phyloP scores from a whole-genome alignment of 2,888 invertebrate species.

The Coenonympha arcania region DNA sequence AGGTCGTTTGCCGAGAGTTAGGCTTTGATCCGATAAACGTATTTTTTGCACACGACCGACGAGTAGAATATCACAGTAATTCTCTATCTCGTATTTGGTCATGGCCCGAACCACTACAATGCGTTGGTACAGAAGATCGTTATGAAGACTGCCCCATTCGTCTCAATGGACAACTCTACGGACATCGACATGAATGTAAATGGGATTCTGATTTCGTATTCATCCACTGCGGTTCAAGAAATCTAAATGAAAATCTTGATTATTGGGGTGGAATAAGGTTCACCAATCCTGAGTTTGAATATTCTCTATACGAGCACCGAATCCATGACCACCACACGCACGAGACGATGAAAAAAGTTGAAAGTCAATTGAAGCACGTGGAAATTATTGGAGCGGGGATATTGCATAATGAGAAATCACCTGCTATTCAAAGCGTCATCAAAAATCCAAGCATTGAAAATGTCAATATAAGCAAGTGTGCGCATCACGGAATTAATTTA shows the following conservation, averaged over 20 bases:
- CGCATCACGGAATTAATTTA: constrained; percentile 93
- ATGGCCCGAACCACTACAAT: constrained; percentile 95
- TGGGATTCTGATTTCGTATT: constrained; percentile 96
- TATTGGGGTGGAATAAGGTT: constrained; percentile 99
- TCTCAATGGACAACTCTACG: constrained; percentile 91
- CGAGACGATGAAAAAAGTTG: constrained; percentile 77
- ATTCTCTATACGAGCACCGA: constrained; percentile 84
- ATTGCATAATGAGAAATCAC: constrained; percentile 94
- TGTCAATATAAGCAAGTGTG: constrained; percentile 87
- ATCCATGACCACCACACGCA: constrained; percentile 88
- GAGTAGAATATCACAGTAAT: constrained; percentile 92
- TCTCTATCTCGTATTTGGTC: constrained; percentile 91
- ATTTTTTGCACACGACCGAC: constrained; percentile 87
- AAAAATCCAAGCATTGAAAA: constrained; percentile 87
- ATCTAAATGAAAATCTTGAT: constrained; percentile 76
- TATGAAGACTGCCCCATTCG: constrained; percentile 90
- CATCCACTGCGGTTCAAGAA: constrained; percentile 87
- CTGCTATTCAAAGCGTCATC: constrained; percentile 91
- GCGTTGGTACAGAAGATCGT: constrained; percentile 81
- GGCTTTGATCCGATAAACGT: constrained; percentile 92
- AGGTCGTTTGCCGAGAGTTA: constrained; percentile 95
- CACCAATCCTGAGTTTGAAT: constrained; percentile 91
- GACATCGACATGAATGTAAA: constrained; percentile 86
- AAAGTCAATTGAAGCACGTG: constrained; percentile 85
- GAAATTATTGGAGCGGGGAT: constrained; percentile 95